phyloP scores from a whole-genome alignment of 2,797 vertebrate genomes.

The Naso thynnoides region DNA sequence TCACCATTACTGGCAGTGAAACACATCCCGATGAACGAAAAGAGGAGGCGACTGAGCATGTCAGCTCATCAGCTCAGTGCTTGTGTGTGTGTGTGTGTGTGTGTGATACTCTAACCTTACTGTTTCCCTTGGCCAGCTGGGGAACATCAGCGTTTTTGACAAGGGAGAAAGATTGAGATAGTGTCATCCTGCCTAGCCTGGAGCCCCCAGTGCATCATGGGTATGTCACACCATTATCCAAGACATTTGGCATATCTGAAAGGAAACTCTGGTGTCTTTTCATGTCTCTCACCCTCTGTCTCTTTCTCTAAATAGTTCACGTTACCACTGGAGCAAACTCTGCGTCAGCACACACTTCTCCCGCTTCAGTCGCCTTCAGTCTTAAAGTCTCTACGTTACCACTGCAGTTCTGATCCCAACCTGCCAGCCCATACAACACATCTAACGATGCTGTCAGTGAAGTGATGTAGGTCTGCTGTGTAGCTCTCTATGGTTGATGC shows the following conservation, averaged over 20 bases:
- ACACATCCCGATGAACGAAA: slow-evolving; percentile 32
- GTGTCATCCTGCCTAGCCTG: slow-evolving; percentile 73
- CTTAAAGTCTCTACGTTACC: slow-evolving; percentile 26
- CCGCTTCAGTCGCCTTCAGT: slow-evolving; percentile 47
- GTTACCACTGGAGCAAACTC: slow-evolving; percentile 45
- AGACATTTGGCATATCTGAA: slow-evolving; percentile 69
- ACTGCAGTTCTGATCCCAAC: slow-evolving; percentile 48
- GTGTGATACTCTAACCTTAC: slow-evolving; percentile 50
- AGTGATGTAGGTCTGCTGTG: neutral
- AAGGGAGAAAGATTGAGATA: slow-evolving; percentile 79
- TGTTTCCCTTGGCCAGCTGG: slow-evolving; percentile 76
- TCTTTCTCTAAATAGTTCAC: slow-evolving; percentile 37
- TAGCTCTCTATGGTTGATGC: neutral
- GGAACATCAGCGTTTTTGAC: slow-evolving; percentile 80
- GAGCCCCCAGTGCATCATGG: slow-evolving; percentile 75
- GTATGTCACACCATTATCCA: slow-evolving; percentile 80
- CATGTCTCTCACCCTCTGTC: slow-evolving; percentile 42
- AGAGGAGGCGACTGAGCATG: slow-evolving; percentile 17
- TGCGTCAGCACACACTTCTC: slow-evolving; percentile 41
- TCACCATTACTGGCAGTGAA: slow-evolving; percentile 61
- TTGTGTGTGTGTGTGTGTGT: slow-evolving; percentile 17
- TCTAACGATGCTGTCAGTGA: neutral
- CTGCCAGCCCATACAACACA: slow-evolving; percentile 5
- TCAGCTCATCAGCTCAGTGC: slow-evolving; percentile 44
- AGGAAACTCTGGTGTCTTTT: slow-evolving; percentile 65